Base-by-base conservation (phyloP, 1,140 invertebrate species). In the Neoseiulus cucumeris region DNA sequence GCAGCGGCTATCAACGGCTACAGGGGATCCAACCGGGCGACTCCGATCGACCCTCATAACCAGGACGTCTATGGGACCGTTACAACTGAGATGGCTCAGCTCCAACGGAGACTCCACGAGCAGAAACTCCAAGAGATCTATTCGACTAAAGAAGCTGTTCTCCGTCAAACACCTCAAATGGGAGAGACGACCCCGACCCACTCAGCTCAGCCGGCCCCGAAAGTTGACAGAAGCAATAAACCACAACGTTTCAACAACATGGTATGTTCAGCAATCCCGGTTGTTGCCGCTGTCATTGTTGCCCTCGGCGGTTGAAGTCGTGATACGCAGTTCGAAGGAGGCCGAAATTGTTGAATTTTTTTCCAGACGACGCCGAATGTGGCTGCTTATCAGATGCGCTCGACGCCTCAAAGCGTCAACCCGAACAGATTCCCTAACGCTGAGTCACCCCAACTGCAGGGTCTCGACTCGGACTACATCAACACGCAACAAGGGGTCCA, bases 191-290 rank as follows among this genome's bases (percentile, higher is more conserved):
- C 51, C 2, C 22, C 55, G 64, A 18, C 7, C 59, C 5, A 29
- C 39, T 64, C 69, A 64, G 55, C 67, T 28, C 87, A 90, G 76
- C 75, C 90, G 65, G 89, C 89, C 0, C 89, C 89, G 14, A 79
- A 86, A 44, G 82, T 89, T 17, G 87, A 89, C 75, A 79, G 87
- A 44, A 83, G 82, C 64, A 83, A 78, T 2, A 89, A 89, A 72
- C 86, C 86, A 2, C 75, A 76, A 64, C 75, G 77, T 59, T 76
- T 74, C 33, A 59, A 59, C 33, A 33, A 33, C 25, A 18, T 59
- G 22, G 51, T 25, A 9, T 17, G 51, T 59, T 9, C 9, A n/a
- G n/a, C n/a, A n/a, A n/a, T 39, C 33, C 33, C 4, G 33, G 33
- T 39, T 39, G 33, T 6, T 39, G 33, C 9, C 33, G 33, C 4